phyloP scores from a whole-genome alignment of 2,797 vertebrate species.

The Bradypodion pumilum region DNA sequence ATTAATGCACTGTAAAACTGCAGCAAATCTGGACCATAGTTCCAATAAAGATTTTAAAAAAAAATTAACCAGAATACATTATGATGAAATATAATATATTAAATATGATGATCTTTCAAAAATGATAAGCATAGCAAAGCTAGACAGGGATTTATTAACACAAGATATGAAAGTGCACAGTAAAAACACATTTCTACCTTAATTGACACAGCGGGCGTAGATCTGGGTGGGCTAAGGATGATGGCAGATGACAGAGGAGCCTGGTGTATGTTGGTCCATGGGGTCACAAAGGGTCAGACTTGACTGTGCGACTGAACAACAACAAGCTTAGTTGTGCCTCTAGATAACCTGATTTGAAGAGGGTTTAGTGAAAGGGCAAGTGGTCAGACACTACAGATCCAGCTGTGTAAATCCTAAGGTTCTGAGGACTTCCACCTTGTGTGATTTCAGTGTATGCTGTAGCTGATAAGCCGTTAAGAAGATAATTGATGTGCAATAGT shows the following conservation, averaged over 20 bases:
- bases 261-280: no score
- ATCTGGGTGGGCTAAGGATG: no score
- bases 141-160: background rate
- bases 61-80: background rate
- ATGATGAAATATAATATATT: background rate
- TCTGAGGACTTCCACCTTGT: background rate
- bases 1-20: background rate
- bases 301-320: no score
- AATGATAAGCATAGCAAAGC: background rate
- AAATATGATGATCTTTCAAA: background rate
- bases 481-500: background rate
- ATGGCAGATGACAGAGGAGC: no score
- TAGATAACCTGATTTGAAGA: background rate
- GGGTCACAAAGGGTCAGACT: no score
- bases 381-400: no score
- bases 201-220: no score
- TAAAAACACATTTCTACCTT: background rate
- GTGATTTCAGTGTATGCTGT: background rate
- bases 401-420: background rate
- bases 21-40: background rate
- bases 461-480: background rate
- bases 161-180: background rate
- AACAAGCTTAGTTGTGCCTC: no score
- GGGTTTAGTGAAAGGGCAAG: background rate
- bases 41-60: background rate